These are phyloP conservation scores for Bradypodion pumilum DNA, from an alignment of 2,797 vertebrate species.

Conservation along the genomic window DNA sequence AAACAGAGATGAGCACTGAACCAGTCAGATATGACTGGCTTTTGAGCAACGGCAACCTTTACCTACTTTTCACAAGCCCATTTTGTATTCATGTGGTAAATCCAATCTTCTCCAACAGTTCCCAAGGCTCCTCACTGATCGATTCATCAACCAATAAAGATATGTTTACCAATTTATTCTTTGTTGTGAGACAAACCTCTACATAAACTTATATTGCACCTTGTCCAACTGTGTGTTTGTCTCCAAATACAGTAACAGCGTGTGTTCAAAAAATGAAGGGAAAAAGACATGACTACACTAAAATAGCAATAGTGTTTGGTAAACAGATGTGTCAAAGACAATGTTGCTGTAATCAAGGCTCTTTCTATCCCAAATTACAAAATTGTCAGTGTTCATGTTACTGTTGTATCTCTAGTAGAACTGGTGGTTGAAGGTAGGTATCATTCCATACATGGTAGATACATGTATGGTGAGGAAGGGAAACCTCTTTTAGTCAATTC, in stretches of 20 bases:
- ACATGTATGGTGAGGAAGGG: too few species aligned
- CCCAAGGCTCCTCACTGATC: slow-evolving; percentile 56
- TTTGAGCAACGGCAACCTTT: too few species aligned
- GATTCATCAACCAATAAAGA: slow-evolving; percentile 45
- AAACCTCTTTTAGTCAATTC: too few species aligned
- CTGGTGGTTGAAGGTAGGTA: neutral
- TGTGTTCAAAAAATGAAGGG: neutral
- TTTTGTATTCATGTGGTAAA: slow-evolving; percentile 62
- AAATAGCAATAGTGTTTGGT: neutral
- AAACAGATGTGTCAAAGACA: rapidly evolving
- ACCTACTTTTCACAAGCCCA: slow-evolving; percentile 50
- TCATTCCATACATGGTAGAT: neutral
- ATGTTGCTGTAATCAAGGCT: neutral
- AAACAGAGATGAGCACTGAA: too few species aligned
- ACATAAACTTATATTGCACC: slow-evolving; percentile 16
- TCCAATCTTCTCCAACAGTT: slow-evolving; percentile 61
- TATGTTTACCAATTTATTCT: slow-evolving; percentile 47
- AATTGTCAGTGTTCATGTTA: neutral
- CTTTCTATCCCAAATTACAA: neutral
- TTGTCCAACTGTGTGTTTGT: neutral
- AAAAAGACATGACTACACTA: rapidly evolving
- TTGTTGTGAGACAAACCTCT: neutral
- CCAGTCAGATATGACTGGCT: too few species aligned
- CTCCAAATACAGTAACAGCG: rapidly evolving
- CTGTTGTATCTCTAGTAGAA: neutral